Conservation (phyloP, 2,113 vertebrate genomes). For the Bos indicus region DNA sequence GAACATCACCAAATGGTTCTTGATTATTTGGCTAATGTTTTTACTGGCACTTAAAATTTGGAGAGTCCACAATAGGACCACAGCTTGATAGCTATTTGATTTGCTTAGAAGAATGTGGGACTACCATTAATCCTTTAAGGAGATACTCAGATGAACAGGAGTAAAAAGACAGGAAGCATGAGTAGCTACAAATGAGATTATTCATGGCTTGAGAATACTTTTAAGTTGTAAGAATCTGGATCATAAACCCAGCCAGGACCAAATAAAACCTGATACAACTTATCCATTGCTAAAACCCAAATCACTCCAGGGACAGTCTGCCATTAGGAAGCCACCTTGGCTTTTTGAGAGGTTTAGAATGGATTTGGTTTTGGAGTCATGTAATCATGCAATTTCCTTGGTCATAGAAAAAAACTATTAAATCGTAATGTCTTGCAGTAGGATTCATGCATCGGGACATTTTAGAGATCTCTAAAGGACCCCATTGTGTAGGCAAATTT, state of each 20-base stretch:
- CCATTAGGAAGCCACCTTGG: background rate
- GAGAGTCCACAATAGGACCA: background rate
- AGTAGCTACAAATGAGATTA: background rate
- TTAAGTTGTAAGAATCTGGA: background rate
- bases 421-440: background rate
- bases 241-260: background rate
- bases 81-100: background rate
- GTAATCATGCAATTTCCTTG: background rate
- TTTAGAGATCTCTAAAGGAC: background rate
- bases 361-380: background rate
- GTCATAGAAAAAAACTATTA: background rate
- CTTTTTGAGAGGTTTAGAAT: background rate
- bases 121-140: background rate
- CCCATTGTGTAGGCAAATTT: background rate
- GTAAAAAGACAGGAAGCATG: background rate
- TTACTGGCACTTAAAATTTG: background rate
- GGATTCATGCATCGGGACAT: background rate
- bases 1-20: background rate
- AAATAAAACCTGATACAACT: background rate
- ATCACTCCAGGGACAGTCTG: background rate
- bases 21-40: background rate
- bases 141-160: background rate
- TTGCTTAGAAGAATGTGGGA: background rate
- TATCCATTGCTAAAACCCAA: background rate
- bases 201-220: conserved; percentile 25